Conservation (phyloP, 1,140 invertebrate genomes). For the Lordiphosa collinella region DNA sequence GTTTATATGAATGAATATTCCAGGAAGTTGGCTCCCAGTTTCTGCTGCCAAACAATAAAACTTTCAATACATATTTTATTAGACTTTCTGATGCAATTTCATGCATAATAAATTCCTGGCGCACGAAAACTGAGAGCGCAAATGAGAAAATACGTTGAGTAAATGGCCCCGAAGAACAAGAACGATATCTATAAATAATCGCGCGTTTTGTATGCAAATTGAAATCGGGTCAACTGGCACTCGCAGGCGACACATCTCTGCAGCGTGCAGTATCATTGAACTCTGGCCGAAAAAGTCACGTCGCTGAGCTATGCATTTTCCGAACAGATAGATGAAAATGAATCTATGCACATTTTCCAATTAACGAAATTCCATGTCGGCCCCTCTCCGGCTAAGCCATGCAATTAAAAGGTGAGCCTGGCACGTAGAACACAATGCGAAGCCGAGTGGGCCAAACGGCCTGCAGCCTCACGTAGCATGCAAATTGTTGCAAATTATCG, state of each 20-base stretch:
- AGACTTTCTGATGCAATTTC: conserved; percentile 63
- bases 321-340: conserved; percentile 12
- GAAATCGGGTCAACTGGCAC: conserved; percentile 6
- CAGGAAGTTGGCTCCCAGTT: neutral
- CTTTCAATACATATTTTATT: conserved; percentile 74
- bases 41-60: conserved; percentile 57
- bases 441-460: neutral
- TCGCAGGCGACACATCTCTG: neutral
- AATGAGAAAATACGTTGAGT: conserved; percentile 3
- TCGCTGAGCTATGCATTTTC: conserved; percentile 4
- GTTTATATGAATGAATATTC: conserved; percentile 3
- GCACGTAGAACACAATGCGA: conserved; percentile 37
- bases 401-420: conserved; percentile 52
- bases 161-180: too few species aligned
- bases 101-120: conserved; percentile 62
- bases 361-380: conserved; percentile 64
- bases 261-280: neutral
- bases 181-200: conserved; percentile 18
- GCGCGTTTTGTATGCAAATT: neutral
- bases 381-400: conserved; percentile 22
- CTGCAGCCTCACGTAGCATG: conserved; percentile 53
- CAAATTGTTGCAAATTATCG: conserved; percentile 73
- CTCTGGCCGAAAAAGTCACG: neutral
- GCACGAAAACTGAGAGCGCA: conserved; percentile 17
- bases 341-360: conserved; percentile 58